Conservation (phyloP, 2,888 invertebrate species). For the Uloborus plumipes region DNA sequence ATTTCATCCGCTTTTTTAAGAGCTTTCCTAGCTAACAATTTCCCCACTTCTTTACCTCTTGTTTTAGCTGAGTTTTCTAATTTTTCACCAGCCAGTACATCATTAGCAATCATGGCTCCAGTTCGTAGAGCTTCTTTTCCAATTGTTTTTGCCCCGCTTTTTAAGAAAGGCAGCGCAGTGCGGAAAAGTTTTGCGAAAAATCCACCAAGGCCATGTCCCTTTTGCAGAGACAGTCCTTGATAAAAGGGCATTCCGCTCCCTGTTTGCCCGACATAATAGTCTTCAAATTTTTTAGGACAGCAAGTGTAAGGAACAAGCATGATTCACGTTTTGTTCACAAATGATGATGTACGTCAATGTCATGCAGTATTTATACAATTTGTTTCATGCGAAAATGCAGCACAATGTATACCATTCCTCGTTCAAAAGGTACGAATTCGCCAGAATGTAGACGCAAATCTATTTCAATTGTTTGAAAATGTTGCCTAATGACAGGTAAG, state of each 20-base stretch:
- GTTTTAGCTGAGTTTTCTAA: slow-evolving; percentile 7
- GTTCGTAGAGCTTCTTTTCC: slow-evolving; percentile 20
- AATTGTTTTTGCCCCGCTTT: background rate
- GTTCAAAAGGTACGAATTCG: slow-evolving; percentile 15
- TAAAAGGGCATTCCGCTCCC: slow-evolving; percentile 22
- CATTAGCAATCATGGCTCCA: slow-evolving; percentile 2
- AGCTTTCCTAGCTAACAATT: background rate
- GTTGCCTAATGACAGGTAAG: slow-evolving; percentile 11
- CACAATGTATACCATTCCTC: slow-evolving; percentile 1
- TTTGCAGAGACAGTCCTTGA: slow-evolving; percentile 3
- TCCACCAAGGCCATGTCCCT: slow-evolving; percentile 13
- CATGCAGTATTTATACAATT: background rate
- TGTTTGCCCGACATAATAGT: slow-evolving; percentile 10
- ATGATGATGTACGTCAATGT: background rate
- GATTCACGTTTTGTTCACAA: background rate
- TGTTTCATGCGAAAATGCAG: slow-evolving; percentile 15
- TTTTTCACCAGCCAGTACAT: slow-evolving; percentile 12
- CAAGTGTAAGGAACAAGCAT: slow-evolving; percentile 8
- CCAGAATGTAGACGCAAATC: slow-evolving; percentile 10
- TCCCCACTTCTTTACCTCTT: slow-evolving; percentile 7
- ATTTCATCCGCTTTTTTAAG: background rate
- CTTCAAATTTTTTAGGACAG: slow-evolving; percentile 16
- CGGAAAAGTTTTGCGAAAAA: slow-evolving; percentile 11
- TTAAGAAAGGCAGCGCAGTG: slow-evolving; percentile 11
- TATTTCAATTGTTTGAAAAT: slow-evolving; percentile 9